Percentiles rank a stretch among this genome's conserved stretches.
Conservation (phyloP, 2,888 invertebrate species). For the Syritta pipiens region DNA sequence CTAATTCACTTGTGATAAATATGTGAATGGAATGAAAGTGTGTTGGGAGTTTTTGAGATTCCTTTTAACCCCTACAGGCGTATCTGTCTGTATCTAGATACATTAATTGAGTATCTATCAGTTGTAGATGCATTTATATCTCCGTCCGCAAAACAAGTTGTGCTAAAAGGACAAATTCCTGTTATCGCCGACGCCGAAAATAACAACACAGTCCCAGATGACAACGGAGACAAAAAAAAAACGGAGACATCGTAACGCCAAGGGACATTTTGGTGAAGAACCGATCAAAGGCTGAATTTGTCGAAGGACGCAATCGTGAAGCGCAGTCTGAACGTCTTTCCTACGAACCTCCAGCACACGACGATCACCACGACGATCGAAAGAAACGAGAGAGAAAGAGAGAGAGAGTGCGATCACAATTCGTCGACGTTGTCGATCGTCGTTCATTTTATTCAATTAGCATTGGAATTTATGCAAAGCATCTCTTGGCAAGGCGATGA, state of each 20-base stretch:
- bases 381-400: constrained; percentile 22
- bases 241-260: no score
- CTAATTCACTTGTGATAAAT: constrained; percentile 71
- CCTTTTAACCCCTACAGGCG: constrained; percentile 37
- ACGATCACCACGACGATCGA: constrained; percentile 9
- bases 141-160: constrained; percentile 49
- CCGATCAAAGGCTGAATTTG: constrained; percentile 9
- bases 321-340: constrained; percentile 52
- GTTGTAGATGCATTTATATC: constrained; percentile 55
- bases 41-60: constrained; percentile 56
- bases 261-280: constrained; percentile 37
- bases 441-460: constrained; percentile 74
- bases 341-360: constrained; percentile 27
- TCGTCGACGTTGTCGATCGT: constrained; percentile 69
- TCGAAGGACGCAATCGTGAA: constrained; percentile 56
- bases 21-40: constrained; percentile 70
- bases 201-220: constrained; percentile 10
- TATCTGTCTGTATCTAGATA: constrained; percentile 44
- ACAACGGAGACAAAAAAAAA: no score
- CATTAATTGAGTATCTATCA: constrained; percentile 64
- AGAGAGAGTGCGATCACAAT: constrained; percentile 69
- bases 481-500: constrained; percentile 53
- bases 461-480: constrained; percentile 73
- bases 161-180: constrained; percentile 59
- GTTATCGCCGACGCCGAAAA: constrained; percentile 51